A percentile compares a stretch with the other conserved stretches of the same genome.
phyloP scores from a whole-genome alignment of 2,797 vertebrate genomes.

The Peromyscus nudipes region DNA sequence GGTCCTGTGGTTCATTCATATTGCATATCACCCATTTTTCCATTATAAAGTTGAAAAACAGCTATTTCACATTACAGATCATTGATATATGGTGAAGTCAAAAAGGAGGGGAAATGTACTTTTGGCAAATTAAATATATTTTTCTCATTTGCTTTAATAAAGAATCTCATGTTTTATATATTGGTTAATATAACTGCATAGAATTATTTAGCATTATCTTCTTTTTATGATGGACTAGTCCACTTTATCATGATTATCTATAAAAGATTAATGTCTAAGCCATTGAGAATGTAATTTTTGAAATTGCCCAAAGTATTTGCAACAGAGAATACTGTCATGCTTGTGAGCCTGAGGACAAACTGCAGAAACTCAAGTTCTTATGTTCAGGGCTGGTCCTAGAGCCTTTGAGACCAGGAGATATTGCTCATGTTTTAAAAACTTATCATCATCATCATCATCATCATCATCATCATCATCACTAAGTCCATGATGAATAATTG shows the following conservation, averaged over 20 bases:
- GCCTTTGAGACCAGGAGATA: not conserved
- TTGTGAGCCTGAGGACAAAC: slow-evolving; percentile 50
- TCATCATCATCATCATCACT: too few species aligned
- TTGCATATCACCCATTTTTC: not conserved
- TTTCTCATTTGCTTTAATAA: slow-evolving; percentile 77
- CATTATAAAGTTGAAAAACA: slow-evolving; percentile 1
- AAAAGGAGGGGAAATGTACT: not conserved
- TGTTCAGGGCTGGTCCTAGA: not conserved
- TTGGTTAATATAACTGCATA: slow-evolving; percentile 51
- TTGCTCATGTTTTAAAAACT: slow-evolving; percentile 7
- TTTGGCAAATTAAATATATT: slow-evolving; percentile 61
- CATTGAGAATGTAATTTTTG: slow-evolving; percentile 54
- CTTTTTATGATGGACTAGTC: slow-evolving; percentile 67
- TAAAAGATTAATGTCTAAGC: slow-evolving; percentile 69
- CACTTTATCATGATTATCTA: slow-evolving; percentile 59
- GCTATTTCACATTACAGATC: not conserved
- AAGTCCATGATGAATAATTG: not conserved
- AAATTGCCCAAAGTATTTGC: slow-evolving; percentile 13
- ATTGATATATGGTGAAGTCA: not conserved
- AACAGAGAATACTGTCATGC: slow-evolving; percentile 20
- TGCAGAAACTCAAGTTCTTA: slow-evolving; percentile 25
- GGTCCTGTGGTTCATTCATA: not conserved
- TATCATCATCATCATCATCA: too few species aligned
- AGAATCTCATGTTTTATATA: slow-evolving; percentile 75
- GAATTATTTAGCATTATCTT: slow-evolving; percentile 62